phyloP scores from a whole-genome alignment of 1,140 invertebrate species.

The Leptinotarsa lineolata region DNA sequence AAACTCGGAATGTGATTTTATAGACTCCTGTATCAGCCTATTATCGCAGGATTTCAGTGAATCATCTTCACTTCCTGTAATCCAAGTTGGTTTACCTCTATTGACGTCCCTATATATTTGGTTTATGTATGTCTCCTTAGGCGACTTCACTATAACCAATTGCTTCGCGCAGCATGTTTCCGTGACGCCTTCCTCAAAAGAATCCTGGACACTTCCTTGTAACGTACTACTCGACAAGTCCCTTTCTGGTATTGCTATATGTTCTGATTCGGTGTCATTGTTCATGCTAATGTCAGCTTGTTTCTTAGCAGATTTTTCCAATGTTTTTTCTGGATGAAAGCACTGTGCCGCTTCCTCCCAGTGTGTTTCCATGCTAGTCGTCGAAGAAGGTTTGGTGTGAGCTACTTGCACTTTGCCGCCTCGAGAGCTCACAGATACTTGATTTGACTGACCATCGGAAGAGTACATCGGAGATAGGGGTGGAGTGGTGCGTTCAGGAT shows the following conservation, averaged over 20 bases:
- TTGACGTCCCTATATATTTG: constrained; percentile 38
- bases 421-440: constrained; percentile 57
- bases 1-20: constrained; percentile 41
- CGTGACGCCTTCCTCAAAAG: constrained; percentile 57
- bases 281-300: constrained; percentile 66
- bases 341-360: constrained; percentile 67
- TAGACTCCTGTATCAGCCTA: constrained; percentile 44
- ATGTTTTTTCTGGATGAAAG: constrained; percentile 38
- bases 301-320: constrained; percentile 53
- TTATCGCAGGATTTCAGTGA: constrained; percentile 51
- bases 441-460: constrained; percentile 58
- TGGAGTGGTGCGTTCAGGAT: constrained; percentile 57
- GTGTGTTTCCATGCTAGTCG: constrained; percentile 69
- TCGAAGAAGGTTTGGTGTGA: constrained; percentile 56
- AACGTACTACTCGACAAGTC: constrained; percentile 82
- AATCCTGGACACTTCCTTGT: constrained; percentile 70
- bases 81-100: constrained; percentile 61
- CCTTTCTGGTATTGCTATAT: constrained; percentile 86
- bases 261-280: constrained; percentile 83
- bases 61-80: constrained; percentile 64
- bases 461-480: constrained; percentile 60
- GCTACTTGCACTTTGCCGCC: constrained; percentile 58
- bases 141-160: constrained; percentile 36
- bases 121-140: constrained; percentile 40
- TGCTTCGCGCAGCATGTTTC: constrained; percentile 40